phyloP scores from a whole-genome alignment of 2,888 invertebrate genomes.

The Cephus pulcher region DNA sequence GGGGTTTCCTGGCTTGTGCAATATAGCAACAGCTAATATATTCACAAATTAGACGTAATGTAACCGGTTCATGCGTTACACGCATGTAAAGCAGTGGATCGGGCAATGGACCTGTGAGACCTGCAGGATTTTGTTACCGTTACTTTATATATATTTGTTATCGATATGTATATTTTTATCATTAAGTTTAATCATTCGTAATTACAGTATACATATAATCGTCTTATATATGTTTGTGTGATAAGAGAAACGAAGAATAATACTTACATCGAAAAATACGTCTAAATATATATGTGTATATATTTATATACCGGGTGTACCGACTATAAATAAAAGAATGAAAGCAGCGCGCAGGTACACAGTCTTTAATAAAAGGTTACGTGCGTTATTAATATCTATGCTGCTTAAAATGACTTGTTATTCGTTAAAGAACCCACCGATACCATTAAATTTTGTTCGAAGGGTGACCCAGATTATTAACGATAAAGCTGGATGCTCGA shows the following conservation, averaged over 20 bases:
- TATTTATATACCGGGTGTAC: too few relatives aligned
- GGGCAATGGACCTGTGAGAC: not conserved
- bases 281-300: too few relatives aligned
- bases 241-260: too few relatives aligned
- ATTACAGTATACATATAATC: too few relatives aligned
- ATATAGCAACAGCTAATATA: not conserved
- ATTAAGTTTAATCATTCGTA: too few relatives aligned
- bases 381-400: not conserved
- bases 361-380: not conserved
- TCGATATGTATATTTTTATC: too few relatives aligned
- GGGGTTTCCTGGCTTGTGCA: not conserved
- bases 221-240: too few relatives aligned
- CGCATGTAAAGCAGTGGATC: not conserved
- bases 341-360: not conserved
- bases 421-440: not conserved
- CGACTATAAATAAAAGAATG: not conserved
- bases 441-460: not conserved
- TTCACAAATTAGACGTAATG: not conserved
- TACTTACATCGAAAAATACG: too few relatives aligned
- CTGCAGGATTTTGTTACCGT: not conserved
- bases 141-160: not conserved
- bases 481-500: not conserved
- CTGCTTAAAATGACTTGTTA: not conserved
- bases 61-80: not conserved
- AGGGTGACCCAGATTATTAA: not conserved